These are phyloP conservation scores for Ovis canadensis DNA, from an alignment of 2,113 vertebrate species.

Conservation along the genomic window DNA sequence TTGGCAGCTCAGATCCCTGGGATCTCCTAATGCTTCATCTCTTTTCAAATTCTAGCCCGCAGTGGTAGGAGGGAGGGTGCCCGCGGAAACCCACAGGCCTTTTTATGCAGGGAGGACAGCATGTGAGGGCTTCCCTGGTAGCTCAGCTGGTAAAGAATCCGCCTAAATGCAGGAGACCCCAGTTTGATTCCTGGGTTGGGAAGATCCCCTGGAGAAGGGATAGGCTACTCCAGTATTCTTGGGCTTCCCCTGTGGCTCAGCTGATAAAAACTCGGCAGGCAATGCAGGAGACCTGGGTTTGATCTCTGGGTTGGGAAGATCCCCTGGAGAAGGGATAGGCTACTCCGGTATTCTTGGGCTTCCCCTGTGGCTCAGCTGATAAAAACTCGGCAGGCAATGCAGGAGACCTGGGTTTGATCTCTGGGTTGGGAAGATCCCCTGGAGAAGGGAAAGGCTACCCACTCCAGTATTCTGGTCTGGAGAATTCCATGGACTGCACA, in stretches of 20 bases:
- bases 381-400: rapidly evolving
- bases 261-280: background rate
- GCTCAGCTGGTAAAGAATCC: background rate
- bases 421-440: background rate
- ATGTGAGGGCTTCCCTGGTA: background rate
- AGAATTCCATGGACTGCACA: background rate
- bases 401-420: background rate
- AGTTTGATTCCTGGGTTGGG: background rate
- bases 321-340: background rate
- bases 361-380: background rate
- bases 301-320: background rate
- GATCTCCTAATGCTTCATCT: background rate
- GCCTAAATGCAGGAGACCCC: background rate
- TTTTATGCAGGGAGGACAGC: background rate
- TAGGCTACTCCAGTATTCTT: background rate
- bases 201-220: background rate
- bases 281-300: background rate
- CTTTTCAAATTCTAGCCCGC: background rate
- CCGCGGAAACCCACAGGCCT: background rate
- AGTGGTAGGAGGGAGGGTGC: background rate
- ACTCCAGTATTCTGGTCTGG: background rate
- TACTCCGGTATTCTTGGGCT: background rate
- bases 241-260: background rate
- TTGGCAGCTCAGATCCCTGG: background rate
- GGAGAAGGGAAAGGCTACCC: background rate